Percentiles rank a stretch among this genome's conserved stretches.
Evolutionary conservation across 2,113 vertebrate genomes (phyloP).

Genomic region (Gymnobelideus leadbeateri): DNA sequence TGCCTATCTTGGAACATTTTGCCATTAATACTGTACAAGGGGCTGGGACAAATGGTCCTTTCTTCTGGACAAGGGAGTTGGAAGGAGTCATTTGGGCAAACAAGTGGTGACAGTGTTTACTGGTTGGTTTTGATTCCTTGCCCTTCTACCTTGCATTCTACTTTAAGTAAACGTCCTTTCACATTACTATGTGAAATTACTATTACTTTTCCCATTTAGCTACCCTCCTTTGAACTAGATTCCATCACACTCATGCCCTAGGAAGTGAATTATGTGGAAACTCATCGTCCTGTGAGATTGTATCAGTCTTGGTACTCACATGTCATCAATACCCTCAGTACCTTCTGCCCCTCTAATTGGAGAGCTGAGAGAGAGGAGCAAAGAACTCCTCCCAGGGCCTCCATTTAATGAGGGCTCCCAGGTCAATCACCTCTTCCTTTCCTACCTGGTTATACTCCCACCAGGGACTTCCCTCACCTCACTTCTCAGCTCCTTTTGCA

Average conservation of each 20-base stretch:
- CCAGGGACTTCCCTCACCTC: neutral
- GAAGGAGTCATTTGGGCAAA: neutral
- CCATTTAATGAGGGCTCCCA: neutral
- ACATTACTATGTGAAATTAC: neutral
- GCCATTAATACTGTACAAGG: neutral
- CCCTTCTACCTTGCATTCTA: neutral
- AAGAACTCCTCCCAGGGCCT: neutral
- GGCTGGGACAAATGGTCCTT: neutral
- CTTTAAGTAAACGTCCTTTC: neutral
- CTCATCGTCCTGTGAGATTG: neutral
- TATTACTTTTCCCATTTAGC: neutral
- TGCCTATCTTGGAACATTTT: neutral
- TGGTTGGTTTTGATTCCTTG: neutral
- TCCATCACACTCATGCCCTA: neutral
- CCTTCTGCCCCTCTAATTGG: neutral
- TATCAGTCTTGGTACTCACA: neutral
- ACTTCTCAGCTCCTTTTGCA: neutral
- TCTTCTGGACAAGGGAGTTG: neutral
- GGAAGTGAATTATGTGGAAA: neutral
- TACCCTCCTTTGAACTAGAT: neutral
- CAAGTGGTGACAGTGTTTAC: neutral
- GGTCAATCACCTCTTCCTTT: neutral
- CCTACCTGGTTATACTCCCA: neutral
- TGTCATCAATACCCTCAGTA: neutral
- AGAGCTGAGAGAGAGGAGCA: neutral